Base-by-base conservation (phyloP, 2,113 vertebrate genomes). In the Lepus timidus region DNA sequence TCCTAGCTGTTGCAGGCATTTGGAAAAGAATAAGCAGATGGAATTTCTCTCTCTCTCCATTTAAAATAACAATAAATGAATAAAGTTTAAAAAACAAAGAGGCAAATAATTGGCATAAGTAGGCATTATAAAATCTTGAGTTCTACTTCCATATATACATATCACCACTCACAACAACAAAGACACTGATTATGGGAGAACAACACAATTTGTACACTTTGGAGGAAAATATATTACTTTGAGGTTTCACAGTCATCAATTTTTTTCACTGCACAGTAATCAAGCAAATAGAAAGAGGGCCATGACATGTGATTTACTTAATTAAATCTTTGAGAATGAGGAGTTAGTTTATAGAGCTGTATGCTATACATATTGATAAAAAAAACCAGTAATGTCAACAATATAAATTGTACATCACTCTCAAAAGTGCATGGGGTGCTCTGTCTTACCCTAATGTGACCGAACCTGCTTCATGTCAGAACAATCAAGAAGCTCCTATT, bases 301-400 rank as follows among this genome's bases (percentile, higher is more conserved):
- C 74, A 82, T 95, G 95, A 44, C 88, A 86, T 85, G 78, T 61
- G 85, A 94, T 92, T 96, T 97, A 85, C 85, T 92, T 96, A 96
- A 96, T 97, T 96, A 96, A 97, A 92, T 93, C 87, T 95, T 83
- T 22, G 68, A 92, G 14, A 62, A 76, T 92, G 70, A 68, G 65
- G 78, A 86, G 52, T 74, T 27, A 55, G 71, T 67, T 95, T 78
- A 79, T 11, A 52, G 74, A 82, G 49, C 61, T 85, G 36, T 89
- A n/a, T 61, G 65, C 73, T 79, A 93, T 90, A 70, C 58, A 94
- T 36, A 51, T 67, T 94, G 95, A 95, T 76, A 44, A 44, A 44
- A 44, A 88, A 91, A 93, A 0, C 33, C 79, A 95, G 86, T 71
- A 68, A 27, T 44, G 84, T 85, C 55, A 64, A 62, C 55, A 92